Evolutionary conservation across 2,888 invertebrate genomes (phyloP), one percentile per base, ranked within the genome.

Genomic region (Lithosia quadra): DNA sequence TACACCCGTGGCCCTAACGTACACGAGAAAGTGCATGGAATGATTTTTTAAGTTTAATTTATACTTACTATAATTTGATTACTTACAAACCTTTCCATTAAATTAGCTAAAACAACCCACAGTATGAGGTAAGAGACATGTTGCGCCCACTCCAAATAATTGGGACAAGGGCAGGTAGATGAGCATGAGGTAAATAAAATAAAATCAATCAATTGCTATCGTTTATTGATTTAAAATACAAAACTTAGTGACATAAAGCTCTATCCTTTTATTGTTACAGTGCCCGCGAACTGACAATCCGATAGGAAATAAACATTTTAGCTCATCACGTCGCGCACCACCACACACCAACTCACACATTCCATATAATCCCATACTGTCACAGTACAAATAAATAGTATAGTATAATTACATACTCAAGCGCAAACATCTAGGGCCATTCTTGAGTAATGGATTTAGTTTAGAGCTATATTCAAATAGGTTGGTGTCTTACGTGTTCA

Each of bases 161-260:
- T n/a, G n/a, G n/a, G n/a, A n/a, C n/a, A n/a, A n/a, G n/a, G n/a
- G n/a, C n/a, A n/a, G n/a, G n/a, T n/a, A n/a, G n/a, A n/a, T n/a
- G n/a, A 43, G 21, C 11, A 9, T 3, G 4, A 22, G 63, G 65
- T 58, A 82, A 86, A 86, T 86, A 84, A 88, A 87, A 88, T 80
- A 79, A 84, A 77, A 81, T 71, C 72, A 70, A 76, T 94, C 92
- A 91, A 80, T 93, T 94, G 93, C 95, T 95, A 95, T 95, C 93
- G 93, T 95, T 95, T 95, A 95, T 94, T 95, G 94, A 94, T 95
- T 95, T 95, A 95, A 95, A 95, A 95, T 95, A 95, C 95, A 95
- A 95, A 95, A 95, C 94, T 94, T 95, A 95, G 94, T 95, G 94
- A 94, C 94, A 95, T 93, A 94, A 94, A 95, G 95, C 95, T 94